Evolutionary conservation across 2,888 invertebrate species (phyloP).

Genomic region (Protodeltote pygarga): DNA sequence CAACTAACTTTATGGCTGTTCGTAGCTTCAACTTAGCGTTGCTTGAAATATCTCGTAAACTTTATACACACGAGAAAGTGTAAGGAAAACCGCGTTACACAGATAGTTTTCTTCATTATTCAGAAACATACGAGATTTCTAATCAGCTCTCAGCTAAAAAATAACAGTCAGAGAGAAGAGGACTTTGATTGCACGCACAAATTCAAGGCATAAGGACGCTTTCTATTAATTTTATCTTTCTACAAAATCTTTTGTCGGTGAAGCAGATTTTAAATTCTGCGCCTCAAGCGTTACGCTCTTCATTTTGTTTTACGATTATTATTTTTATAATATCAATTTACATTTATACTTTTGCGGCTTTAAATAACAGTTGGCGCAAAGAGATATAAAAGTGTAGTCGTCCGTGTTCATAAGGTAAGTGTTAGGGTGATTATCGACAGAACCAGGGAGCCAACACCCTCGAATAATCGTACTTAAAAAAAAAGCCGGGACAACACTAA

Average conservation of each 20-base stretch:
- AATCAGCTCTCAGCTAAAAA: neutral
- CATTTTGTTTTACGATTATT: constrained; percentile 8
- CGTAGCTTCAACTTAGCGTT: neutral
- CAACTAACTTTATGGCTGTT: constrained; percentile 18
- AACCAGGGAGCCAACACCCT: constrained; percentile 28
- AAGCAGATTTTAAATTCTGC: constrained; percentile 7
- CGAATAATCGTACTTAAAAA: constrained; percentile 51
- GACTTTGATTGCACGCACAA: neutral
- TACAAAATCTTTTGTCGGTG: constrained; percentile 3
- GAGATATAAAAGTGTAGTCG: constrained; percentile 49
- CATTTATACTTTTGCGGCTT: neutral
- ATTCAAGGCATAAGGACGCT: neutral
- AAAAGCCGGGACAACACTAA: constrained; percentile 48
- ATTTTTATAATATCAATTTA: constrained; percentile 3
- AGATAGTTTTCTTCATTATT: neutral
- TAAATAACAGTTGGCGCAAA: constrained; percentile 2
- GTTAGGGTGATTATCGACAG: constrained; percentile 56
- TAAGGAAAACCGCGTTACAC: too few species aligned
- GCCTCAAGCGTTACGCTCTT: neutral
- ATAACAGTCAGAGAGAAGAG: neutral
- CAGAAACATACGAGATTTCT: neutral
- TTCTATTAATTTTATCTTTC: constrained; percentile 7
- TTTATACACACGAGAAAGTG: too few species aligned
- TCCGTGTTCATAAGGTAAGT: constrained; percentile 56
- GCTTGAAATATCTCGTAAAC: neutral